A percentile compares a stretch with the other conserved stretches of the same genome.
These are phyloP conservation scores for Scartelaos histophorus DNA, from an alignment of 2,113 vertebrate species.

Conservation along the genomic window DNA sequence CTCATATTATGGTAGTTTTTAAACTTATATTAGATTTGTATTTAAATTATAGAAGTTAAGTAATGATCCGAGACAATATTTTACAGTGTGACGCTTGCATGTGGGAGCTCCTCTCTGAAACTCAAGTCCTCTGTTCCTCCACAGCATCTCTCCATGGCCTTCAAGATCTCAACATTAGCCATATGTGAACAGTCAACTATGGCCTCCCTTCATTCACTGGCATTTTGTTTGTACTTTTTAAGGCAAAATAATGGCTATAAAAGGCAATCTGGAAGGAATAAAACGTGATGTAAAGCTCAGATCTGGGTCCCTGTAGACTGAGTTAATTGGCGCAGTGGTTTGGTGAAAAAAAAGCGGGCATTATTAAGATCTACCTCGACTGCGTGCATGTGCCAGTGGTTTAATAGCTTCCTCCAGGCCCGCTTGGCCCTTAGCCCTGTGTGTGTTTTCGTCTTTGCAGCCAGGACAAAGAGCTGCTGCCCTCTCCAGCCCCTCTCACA, in stretches of 20 bases:
- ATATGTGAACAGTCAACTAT: constrained; percentile 74
- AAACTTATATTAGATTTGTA: too few species aligned
- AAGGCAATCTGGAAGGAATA: constrained; percentile 79
- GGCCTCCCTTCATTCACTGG: constrained; percentile 71
- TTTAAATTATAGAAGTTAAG: background rate
- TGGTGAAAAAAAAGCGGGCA: constrained; percentile 67
- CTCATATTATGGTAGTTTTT: too few species aligned
- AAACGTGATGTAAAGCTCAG: constrained; percentile 79
- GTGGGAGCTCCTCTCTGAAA: background rate
- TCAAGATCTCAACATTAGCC: constrained; percentile 48
- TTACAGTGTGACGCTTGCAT: background rate
- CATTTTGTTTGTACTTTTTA: constrained; percentile 79
- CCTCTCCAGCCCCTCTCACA: constrained; percentile 43
- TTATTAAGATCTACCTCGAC: constrained; percentile 76
- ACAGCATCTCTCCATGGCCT: constrained; percentile 24
- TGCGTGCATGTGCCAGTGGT: constrained; percentile 72
- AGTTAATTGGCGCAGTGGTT: constrained; percentile 78
- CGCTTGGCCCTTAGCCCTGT: constrained; percentile 66
- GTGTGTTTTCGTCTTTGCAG: constrained; percentile 54
- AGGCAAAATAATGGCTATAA: constrained; percentile 78
- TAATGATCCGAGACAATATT: background rate
- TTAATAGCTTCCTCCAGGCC: constrained; percentile 78
- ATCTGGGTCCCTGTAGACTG: constrained; percentile 72
- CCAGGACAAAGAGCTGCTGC: constrained; percentile 57
- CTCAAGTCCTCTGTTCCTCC: background rate